Evolutionary conservation across 2,797 vertebrate genomes (phyloP), one percentile per base, ranked within the genome.

Genomic region (Ambastaia sidthimunki): DNA sequence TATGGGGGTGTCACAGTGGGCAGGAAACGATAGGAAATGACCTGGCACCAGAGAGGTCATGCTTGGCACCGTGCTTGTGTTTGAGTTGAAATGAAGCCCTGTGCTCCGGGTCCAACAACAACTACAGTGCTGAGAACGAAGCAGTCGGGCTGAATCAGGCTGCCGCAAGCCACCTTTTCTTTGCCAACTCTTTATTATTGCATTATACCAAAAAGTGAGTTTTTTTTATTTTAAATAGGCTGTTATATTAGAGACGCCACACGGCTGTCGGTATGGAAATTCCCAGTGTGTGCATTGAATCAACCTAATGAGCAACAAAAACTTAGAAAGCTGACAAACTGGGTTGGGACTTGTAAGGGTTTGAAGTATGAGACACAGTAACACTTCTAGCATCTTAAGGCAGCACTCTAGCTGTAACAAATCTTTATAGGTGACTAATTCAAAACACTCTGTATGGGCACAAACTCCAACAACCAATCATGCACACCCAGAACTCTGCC

Each of bases 41-140:
- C 52, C 54, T 74, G 70, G 74, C 73, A 65, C 5, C 0, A 3
- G 7, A 21, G 28, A 60, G 16, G 52, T 25, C 59, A 48, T 9
- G 60, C 34, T 71, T 81, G 80, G 80, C 74, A 71, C 37, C n/a
- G 9, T 0, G 21, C n/a, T 25, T 50, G 52, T 72, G 21, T 72
- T 77, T 47, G 74, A 72, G 25, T 60, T 78, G 52, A 82, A 82
- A 71, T 16, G 41, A 68, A 52, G 71, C 72, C 65, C 55, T 80
- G 37, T 69, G 52, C 62, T 57, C 25, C 1, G 3, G 54, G n/a
- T 78, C 67, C 76, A 78, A 52, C 44, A 60, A 62, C 76, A 78
- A 78, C 57, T 41, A 60, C 11, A 63, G 41, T 25, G n/a, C 23
- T 69, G 37, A 62, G 67, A 63, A 67, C 25, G 62, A 78, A 50